phyloP scores from a whole-genome alignment of 2,888 invertebrate species.

The Dione vanillae region DNA sequence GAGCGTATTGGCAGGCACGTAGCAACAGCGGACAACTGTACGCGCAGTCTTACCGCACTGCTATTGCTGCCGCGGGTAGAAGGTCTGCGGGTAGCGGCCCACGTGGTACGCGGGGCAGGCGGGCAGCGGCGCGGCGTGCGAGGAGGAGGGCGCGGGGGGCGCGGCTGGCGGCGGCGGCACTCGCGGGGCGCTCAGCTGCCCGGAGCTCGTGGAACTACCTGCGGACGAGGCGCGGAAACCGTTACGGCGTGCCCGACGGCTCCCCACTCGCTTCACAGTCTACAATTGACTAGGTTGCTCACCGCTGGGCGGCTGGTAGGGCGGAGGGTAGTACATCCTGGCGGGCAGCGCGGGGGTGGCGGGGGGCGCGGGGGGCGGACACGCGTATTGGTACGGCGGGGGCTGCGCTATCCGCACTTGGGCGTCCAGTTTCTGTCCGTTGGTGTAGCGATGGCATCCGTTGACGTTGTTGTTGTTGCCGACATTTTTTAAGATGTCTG shows the following conservation, averaged over 20 bases:
- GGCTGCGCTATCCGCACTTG: background rate
- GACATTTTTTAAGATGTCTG: background rate
- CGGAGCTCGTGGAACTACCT: background rate
- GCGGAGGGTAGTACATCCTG: background rate
- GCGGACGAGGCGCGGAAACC: too few relatives aligned
- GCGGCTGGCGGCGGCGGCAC: background rate
- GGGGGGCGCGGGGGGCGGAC: background rate
- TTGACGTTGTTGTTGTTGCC: background rate
- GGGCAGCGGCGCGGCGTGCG: background rate
- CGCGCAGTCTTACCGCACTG: constrained; percentile 6
- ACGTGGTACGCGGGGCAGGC: constrained; percentile 21
- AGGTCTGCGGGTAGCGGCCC: constrained; percentile 24
- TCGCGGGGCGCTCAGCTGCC: background rate
- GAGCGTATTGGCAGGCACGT: too few relatives aligned
- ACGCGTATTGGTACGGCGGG: background rate
- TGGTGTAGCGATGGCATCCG: constrained; percentile 11
- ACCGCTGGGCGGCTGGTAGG: background rate
- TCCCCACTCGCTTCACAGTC: too few relatives aligned
- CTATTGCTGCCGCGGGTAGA: constrained; percentile 30
- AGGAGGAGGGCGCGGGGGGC: background rate
- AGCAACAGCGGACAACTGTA: too few relatives aligned
- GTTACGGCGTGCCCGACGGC: too few relatives aligned
- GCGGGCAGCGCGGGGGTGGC: background rate
- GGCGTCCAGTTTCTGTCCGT: constrained; percentile 1
- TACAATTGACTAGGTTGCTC: background rate